These are phyloP conservation scores for Xestobium rufovillosum DNA, from an alignment of 2,888 invertebrate species.

Conservation along the genomic window DNA sequence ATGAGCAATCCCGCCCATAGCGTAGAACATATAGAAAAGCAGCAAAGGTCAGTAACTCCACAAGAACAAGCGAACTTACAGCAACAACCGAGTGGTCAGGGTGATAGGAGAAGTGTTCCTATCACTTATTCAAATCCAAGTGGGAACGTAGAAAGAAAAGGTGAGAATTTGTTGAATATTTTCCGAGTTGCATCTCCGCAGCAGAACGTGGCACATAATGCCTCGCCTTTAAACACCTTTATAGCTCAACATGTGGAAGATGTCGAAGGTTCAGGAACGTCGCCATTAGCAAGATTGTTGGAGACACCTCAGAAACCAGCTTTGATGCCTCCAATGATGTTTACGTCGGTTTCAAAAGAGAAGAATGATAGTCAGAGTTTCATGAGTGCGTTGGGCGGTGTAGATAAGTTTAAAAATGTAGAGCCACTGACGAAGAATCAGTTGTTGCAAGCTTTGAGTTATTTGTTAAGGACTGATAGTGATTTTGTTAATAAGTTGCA, in stretches of 20 bases:
- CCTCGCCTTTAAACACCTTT: conserved; percentile 33
- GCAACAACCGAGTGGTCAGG: conserved; percentile 21
- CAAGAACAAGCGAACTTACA: conserved; percentile 42
- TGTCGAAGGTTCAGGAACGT: conserved; percentile 32
- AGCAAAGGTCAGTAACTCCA: conserved; percentile 70
- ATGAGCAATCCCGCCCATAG: conserved; percentile 79
- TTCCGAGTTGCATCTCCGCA: conserved; percentile 43
- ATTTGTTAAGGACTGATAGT: conserved; percentile 78
- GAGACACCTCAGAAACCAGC: conserved; percentile 59
- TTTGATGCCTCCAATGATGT: conserved; percentile 82
- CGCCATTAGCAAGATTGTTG: conserved; percentile 51
- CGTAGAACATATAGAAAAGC: conserved; percentile 83
- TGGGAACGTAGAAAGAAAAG: conserved; percentile 20
- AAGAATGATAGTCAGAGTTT: conserved; percentile 14
- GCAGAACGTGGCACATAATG: conserved; percentile 19
- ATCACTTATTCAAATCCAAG: conserved; percentile 29
- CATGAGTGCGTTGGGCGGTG: conserved; percentile 15
- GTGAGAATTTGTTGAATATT: too few relatives aligned
- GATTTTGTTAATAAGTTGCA: conserved; percentile 85
- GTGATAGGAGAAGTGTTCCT: conserved; percentile 36
- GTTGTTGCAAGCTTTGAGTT: conserved; percentile 79
- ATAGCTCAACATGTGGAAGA: conserved; percentile 29
- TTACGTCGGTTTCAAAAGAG: conserved; percentile 48
- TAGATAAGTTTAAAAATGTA: conserved; percentile 34
- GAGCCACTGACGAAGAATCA: conserved; percentile 84